Evolutionary conservation across 2,797 vertebrate species (phyloP), one percentile per base, ranked within the genome.

Genomic region (Scarus forsteni): DNA sequence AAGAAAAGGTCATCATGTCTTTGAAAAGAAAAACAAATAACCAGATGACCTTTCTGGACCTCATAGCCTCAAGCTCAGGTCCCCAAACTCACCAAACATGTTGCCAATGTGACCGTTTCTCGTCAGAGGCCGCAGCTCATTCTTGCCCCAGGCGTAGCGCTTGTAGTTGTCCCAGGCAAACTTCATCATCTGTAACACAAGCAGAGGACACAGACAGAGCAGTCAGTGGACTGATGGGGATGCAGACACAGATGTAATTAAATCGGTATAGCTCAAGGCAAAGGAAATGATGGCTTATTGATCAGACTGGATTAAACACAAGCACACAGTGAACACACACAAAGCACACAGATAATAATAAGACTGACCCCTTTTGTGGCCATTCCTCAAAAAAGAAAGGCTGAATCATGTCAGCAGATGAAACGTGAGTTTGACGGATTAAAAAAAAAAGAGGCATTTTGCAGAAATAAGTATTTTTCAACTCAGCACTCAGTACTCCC

Each of bases 141-240:
- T 99, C 73, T 96, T 96, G 4, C 98, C 98, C 91, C 98, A 96
- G 6, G 98, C 98, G 0, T 95, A 97, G 11, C 19, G 94, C 82
- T 93, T 96, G 93, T 99, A 99, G 94, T 95, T 99, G 82, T 97
- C 95, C 98, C 98, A 99, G 79, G 98, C 95, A 48, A 99, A 99
- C 85, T 96, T 98, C 98, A 99, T 99, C 98, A 99, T 99, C 98
- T 99, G 93, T 2, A 88, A 84, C 69, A 85, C 14, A 85, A 81
- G 80, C 67, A 85, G 56, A 85, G 68, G 40, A 44, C 54, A 84
- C 55, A 80, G 7, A 39, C 35, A 66, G 4, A 42, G 7, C 3
- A 51, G 80, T 89, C 80, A 91, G 0, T 35, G 4, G 5, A 43
- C 56, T 63, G 77, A 75, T 9, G 69, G 60, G 15, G 44, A 48